Percentiles rank a stretch among this genome's conserved stretches.
Conservation (phyloP, 2,113 vertebrate species). For the Mixornis gularis region DNA sequence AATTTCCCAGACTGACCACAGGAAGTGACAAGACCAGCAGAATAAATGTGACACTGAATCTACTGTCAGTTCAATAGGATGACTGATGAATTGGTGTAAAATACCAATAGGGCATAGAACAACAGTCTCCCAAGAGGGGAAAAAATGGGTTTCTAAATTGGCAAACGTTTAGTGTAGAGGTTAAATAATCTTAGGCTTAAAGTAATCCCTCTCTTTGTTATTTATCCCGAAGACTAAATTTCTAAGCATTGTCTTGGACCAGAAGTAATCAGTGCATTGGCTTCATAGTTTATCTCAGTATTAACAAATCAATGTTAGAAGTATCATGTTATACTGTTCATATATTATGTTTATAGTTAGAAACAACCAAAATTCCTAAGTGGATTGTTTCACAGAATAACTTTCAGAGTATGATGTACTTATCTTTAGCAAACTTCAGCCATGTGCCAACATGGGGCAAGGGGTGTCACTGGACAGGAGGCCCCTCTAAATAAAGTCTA, state of each 20-base stretch:
- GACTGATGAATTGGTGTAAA: not conserved
- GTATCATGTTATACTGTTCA: not conserved
- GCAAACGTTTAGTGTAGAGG: not conserved
- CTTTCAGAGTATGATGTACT: not conserved
- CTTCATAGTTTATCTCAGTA: slow-evolving; percentile 8
- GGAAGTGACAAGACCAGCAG: slow-evolving; percentile 21
- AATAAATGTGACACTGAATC: not conserved
- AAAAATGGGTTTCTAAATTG: not conserved
- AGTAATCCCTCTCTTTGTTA: not conserved
- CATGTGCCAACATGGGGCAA: slow-evolving; percentile 9
- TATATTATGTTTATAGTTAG: not conserved
- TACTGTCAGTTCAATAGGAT: not conserved
- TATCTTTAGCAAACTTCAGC: slow-evolving; percentile 33
- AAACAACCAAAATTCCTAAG: not conserved
- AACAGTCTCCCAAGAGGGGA: not conserved
- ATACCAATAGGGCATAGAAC: slow-evolving; percentile 16
- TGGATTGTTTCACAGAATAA: not conserved
- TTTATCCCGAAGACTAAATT: slow-evolving; percentile 31
- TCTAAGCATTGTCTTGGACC: slow-evolving; percentile 38
- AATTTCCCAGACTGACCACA: slow-evolving; percentile 46
- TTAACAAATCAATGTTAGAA: not conserved
- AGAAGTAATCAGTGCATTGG: slow-evolving; percentile 27
- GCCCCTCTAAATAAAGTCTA: slow-evolving; percentile 26
- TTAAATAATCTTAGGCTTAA: not conserved
- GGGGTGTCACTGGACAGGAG: slow-evolving; percentile 10